Evolutionary conservation across 2,797 vertebrate genomes (phyloP).

Genomic region (Ibycter americanus): DNA sequence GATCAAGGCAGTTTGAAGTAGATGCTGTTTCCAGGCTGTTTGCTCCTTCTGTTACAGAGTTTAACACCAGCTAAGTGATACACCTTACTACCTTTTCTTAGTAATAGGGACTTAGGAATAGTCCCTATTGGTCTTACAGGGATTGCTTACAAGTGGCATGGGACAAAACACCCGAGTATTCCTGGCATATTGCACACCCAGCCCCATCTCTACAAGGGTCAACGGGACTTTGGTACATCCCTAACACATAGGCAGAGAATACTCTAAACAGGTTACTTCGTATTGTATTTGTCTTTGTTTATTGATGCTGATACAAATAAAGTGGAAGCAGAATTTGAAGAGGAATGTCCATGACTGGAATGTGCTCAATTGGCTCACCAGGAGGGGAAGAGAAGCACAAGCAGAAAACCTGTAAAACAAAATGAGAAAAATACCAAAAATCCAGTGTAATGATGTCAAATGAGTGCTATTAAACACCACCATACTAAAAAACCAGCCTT

Average conservation of each 20-base stretch:
- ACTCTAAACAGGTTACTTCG: not conserved
- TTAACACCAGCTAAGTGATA: not conserved
- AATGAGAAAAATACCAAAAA: not conserved
- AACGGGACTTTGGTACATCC: not conserved
- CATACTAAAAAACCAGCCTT: fast-evolving
- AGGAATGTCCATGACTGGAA: not conserved
- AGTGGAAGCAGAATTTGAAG: not conserved
- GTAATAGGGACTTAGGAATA: too few relatives aligned
- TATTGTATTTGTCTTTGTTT: not conserved
- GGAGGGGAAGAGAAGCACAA: not conserved
- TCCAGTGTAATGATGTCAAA: not conserved
- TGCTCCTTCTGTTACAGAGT: not conserved
- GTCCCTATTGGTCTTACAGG: not conserved
- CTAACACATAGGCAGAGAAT: too few relatives aligned
- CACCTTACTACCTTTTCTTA: not conserved
- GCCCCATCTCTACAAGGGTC: not conserved
- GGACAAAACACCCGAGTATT: not conserved
- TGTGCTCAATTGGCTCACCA: not conserved
- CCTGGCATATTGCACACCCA: not conserved
- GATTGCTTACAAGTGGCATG: not conserved
- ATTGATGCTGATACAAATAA: not conserved
- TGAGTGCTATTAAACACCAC: not conserved
- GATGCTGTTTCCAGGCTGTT: not conserved
- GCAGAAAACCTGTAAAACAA: not conserved
- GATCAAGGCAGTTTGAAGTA: not conserved